Evolutionary conservation across 2,113 vertebrate genomes (phyloP), one percentile per base, ranked within the genome.

Genomic region (Xiphophorus maculatus): DNA sequence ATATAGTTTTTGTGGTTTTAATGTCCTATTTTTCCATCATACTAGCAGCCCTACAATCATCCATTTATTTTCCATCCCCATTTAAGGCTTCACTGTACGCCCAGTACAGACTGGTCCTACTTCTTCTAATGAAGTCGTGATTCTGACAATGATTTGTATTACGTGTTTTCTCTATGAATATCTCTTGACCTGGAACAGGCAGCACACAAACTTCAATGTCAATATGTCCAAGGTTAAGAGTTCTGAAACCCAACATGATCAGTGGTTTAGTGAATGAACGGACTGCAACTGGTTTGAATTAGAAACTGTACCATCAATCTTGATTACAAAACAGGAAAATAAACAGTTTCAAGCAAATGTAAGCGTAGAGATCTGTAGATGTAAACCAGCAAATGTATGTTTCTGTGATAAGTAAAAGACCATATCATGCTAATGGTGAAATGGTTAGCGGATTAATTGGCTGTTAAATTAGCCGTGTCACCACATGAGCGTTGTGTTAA

Each of bases 201-300:
- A 22, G 33, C 35, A 27, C 9, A 11, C 25, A 58, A 30, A n/a
- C 51, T 33, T 14, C 48, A 12, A 32, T 65, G 35, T 68, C 54
- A 44, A 27, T 33, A 17, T 3, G 25, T 30, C 48, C 30, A 29
- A 63, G 32, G 33, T 60, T 54, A 40, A 66, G 15, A 9, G 51
- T 9, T n/a, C 51, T 58, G 22, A n/a, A 25, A 35, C 64, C 27
- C 14, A 0, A 40, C 0, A 0, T 11, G 0, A 44, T 14, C 11
- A 62, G 1, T 6, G 40, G 69, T 17, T 51, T 11, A 27, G 15
- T 25, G 62, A 70, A 29, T 28, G 19, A 71, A 40, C 22, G 27
- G 22, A 65, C 51, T 60, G 60, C 22, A 65, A 58, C 19, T 17
- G 35, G 14, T 48, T 48, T 19, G 17, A 48, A 17, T 19, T 19